phyloP scores from a whole-genome alignment of 2,888 invertebrate genomes.

The Ramazzottius varieornatus region DNA sequence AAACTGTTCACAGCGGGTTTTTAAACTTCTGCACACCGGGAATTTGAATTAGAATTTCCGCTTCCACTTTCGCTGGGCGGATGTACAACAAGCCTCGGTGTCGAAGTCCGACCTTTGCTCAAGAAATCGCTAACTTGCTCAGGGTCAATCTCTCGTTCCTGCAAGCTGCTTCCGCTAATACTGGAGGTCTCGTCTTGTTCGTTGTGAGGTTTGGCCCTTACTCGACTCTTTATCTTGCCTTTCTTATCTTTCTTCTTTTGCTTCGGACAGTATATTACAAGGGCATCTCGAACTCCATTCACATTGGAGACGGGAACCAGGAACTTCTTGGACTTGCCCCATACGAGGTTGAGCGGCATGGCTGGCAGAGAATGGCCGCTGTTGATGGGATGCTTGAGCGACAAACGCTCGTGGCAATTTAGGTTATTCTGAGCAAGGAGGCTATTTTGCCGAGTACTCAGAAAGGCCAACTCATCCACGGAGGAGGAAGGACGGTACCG shows the following conservation, averaged over 20 bases:
- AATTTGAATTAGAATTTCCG: not conserved
- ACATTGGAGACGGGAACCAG: not conserved
- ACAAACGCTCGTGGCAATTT: not conserved
- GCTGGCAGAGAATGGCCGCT: not conserved
- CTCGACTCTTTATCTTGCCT: not conserved
- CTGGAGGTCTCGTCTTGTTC: not conserved
- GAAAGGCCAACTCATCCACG: not conserved
- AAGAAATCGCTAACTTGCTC: constrained; percentile 1
- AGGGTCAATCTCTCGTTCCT: not conserved
- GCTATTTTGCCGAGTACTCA: not conserved
- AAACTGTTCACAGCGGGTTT: too few species aligned
- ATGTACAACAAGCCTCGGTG: not conserved
- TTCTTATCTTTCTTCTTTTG: not conserved
- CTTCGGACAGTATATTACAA: not conserved
- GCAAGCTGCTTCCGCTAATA: not conserved
- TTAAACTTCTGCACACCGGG: too few species aligned
- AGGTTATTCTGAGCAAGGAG: not conserved
- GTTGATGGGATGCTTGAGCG: not conserved
- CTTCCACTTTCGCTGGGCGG: not conserved
- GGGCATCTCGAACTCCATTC: not conserved
- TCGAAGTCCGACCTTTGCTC: not conserved
- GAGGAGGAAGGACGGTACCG: not conserved
- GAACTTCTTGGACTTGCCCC: not conserved
- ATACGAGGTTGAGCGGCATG: not conserved
- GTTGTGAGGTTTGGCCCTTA: not conserved